Evolutionary conservation across 2,113 vertebrate species (phyloP), one percentile per base, ranked within the genome.

Genomic region (Boulengerochromis microlepis): DNA sequence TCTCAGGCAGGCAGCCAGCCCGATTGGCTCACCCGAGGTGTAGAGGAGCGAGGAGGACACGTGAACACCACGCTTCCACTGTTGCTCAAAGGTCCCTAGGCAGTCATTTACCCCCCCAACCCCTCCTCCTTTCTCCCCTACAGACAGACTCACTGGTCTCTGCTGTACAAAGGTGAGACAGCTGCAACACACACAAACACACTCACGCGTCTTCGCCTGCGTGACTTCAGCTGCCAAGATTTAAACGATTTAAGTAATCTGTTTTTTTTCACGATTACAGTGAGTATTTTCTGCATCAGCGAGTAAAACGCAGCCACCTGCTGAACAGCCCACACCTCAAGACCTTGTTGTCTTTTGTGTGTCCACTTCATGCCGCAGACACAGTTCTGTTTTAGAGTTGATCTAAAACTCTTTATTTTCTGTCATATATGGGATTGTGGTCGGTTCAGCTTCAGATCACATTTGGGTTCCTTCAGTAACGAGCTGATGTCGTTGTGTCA

Each of bases 21-120:
- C 9, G 74, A 61, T 83, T 89, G 91, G 91, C 74, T 82, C 66
- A 82, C 42, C 10, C 40, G 9, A n/a, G 45, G 82, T 19, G 53
- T 13, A 50, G 53, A 26, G 56, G 81, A 45, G 50, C 3, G 52
- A 35, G 38, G 81, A 52, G 13, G 82, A 84, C 93, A 93, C 83
- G 86, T 91, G 91, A 22, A 83, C 64, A 35, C 15, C 93, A 88
- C 81, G 82, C 89, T 71, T 74, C 40, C 76, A 88, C 57, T 13
- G 83, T 91, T 94, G 91, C 93, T 94, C 93, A 93, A 93, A 90
- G 85, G 91, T 92, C 90, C 86, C 92, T n/a, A 50, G 87, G 66
- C 66, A 87, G 86, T 26, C 84, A 6, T 92, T 86, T 31, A 54
- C 59, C 18, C 38, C 15, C 8, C 18, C 33, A 35, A 12, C n/a